Evolutionary conservation across 2,888 invertebrate genomes (phyloP).

Genomic region (Magallana nippona): DNA sequence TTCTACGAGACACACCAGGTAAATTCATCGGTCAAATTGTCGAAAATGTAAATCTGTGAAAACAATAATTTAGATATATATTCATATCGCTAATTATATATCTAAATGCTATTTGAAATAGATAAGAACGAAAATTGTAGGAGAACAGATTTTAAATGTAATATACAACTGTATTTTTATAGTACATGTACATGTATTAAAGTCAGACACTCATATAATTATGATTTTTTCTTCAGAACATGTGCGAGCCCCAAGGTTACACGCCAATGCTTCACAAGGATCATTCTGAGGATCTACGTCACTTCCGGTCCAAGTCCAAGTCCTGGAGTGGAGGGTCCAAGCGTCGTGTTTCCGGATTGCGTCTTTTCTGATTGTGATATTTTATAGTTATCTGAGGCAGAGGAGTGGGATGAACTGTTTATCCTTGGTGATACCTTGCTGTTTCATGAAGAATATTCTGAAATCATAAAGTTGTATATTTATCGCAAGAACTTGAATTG

Average conservation of each 20-base stretch:
- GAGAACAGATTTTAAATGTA: no score
- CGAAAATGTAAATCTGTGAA: no score
- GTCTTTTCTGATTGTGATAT: neutral
- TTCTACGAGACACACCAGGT: slow-evolving; percentile 84
- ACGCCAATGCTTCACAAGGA: slow-evolving; percentile 58
- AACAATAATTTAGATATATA: no score
- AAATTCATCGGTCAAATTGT: neutral
- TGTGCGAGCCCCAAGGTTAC: slow-evolving; percentile 52
- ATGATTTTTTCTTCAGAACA: slow-evolving; percentile 42
- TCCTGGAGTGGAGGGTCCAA: slow-evolving; percentile 55
- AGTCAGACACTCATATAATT: neutral
- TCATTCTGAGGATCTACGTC: slow-evolving; percentile 51
- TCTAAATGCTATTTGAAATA: no score
- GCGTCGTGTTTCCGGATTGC: slow-evolving; percentile 1
- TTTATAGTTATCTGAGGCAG: neutral
- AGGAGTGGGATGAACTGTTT: no score
- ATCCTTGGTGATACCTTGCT: no score
- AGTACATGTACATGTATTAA: neutral
- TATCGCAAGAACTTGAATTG: no score
- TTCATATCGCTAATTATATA: no score
- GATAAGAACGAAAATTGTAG: no score
- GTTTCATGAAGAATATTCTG: neutral
- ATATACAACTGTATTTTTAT: no score
- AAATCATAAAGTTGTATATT: neutral
- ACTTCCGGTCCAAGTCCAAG: slow-evolving; percentile 57